Base-by-base conservation (phyloP, 2,888 invertebrate species). In the Volucella bombylans region DNA sequence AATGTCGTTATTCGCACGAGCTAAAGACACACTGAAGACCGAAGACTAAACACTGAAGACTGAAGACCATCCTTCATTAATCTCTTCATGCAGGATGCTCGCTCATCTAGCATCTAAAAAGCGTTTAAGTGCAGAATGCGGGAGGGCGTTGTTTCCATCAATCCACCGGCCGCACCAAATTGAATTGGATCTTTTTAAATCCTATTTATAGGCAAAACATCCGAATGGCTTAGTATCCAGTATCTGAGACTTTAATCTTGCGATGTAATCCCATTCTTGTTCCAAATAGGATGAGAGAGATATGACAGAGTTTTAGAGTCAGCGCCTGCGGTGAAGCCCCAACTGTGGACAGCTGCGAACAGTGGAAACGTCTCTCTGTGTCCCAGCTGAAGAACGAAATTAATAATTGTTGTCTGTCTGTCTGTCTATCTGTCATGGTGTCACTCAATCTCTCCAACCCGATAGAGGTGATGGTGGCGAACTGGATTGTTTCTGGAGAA, bases 401-500 rank as follows among this genome's bases (percentile, higher is more conserved):
- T 85, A 81, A 85, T 85, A 85, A 85, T 85, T 85, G 85, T 72
- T 85, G 85, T 85, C 81, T 85, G 85, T 77, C 76, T 47, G 76
- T 2, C 31, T 49, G 65, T 67, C 47, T 77, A 61, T 77, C 85
- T 81, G 85, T 85, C 85, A 80, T 61, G 62, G 52, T 85, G 81
- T 85, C 85, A 81, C 74, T 80, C 81, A 76, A 81, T 76, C 82
- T 77, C 71, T 61, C 62, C 62, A 64, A 59, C 43, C 61, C 15
- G 15, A 31, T 31, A 31, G 31, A 31, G 31, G 31, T 31, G 31
- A 31, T 31, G 31, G 6, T 31, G 6, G 50, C 64, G 57, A 62
- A 38, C 23, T 39, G 43, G 54, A 31, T 39, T 78, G 45, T 4
- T 50, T 49, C 39, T 59, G 15, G 18, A 15, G 52, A 50, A 43